Conservation (phyloP, 2,888 invertebrate genomes). For the Cosmia trapezina region DNA sequence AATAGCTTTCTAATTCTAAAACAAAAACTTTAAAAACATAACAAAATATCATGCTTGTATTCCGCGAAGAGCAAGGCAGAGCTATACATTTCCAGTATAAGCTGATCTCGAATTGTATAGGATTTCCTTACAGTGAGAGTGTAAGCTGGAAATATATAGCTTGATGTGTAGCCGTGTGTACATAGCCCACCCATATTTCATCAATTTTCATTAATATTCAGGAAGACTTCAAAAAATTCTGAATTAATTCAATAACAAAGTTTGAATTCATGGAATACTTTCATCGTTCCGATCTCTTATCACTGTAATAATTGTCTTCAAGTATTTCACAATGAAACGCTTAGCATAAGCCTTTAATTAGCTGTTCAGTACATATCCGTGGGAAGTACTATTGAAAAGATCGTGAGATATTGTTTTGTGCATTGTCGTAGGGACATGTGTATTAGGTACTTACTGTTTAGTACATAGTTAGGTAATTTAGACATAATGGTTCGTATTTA, state of each 20-base stretch:
- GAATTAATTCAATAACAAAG: neutral
- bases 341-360: constrained; percentile 50
- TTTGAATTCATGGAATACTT: constrained; percentile 28
- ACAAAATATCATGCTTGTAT: too few relatives aligned
- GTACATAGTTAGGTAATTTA: constrained; percentile 25
- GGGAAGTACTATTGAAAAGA: constrained; percentile 54
- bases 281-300: neutral
- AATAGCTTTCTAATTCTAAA: neutral
- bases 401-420: constrained; percentile 52
- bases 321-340: constrained; percentile 36
- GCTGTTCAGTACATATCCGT: constrained; percentile 48
- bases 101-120: too few relatives aligned
- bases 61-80: neutral
- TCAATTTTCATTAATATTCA: neutral
- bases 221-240: neutral
- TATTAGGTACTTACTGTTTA: constrained; percentile 9
- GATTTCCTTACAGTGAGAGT: too few relatives aligned
- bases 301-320: constrained; percentile 15
- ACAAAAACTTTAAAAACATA: neutral
- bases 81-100: neutral
- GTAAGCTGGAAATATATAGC: too few relatives aligned
- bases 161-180: too few relatives aligned
- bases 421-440: constrained; percentile 40
- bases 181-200: neutral
- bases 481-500: constrained; percentile 22